Evolutionary conservation across 92 coral and sea anemone genomes (phyloP), one percentile per base, ranked within the genome.

Genomic region (Nematostella vectensis): DNA sequence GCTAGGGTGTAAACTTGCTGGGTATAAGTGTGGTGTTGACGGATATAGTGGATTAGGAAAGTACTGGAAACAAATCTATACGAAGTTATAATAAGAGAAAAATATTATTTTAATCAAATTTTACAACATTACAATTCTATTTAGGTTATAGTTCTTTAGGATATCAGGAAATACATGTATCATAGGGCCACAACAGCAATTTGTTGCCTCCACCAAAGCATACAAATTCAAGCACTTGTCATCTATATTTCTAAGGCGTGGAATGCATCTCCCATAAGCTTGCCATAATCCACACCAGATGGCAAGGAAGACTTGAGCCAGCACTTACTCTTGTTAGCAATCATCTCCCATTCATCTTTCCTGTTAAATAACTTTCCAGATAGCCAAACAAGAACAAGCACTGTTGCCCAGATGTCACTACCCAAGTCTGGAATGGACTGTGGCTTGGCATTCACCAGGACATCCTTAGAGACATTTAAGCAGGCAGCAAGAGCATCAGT

Each of bases 1-100:
- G 28, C 74, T 81, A 54, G 96, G 83, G 33, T 88, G 96, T 68
- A 67, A 59, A 31, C 43, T 88, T 29, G 94, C 94, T 15, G 96
- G 94, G 12, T 64, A 43, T 36, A 88, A 88, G 25, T 88, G 96
- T 55, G 93, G 93, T 30, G 68, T 83, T 21, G 66, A 62, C 27
- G 96, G 96, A 20, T 78, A 71, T 67, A 73, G 75, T 68, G 83
- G 80, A 18, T 61, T 84, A 27, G 62, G n/a, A n/a, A n/a, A n/a
- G n/a, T n/a, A n/a, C n/a, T n/a, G n/a, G n/a, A n/a, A n/a, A n/a
- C n/a, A n/a, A n/a, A n/a, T n/a, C n/a, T n/a, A n/a, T n/a, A n/a
- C n/a, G n/a, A n/a, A n/a, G n/a, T n/a, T n/a, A n/a, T n/a, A n/a
- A n/a, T n/a, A n/a, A n/a, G n/a, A n/a, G n/a, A n/a, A n/a, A n/a